Conservation (phyloP, 2,797 vertebrate species). For the Pangasius sanitwongsei region DNA sequence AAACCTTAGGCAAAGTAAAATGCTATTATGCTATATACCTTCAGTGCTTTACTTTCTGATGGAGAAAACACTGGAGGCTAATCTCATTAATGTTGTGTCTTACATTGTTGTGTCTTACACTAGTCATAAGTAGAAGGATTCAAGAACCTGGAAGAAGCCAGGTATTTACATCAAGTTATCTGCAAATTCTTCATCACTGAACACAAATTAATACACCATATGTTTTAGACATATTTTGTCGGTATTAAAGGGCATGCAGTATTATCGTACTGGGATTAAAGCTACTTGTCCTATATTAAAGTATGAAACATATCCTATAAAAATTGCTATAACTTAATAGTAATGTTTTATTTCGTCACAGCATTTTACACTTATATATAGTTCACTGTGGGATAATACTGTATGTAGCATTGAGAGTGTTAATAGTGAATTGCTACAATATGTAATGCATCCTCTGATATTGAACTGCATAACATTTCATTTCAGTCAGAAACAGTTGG, state of each 20-base stretch:
- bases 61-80: slow-evolving; percentile 23
- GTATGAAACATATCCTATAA: not conserved
- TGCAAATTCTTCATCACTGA: not conserved
- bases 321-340: not conserved
- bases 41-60: slow-evolving; percentile 6
- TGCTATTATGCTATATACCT: not conserved
- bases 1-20: slow-evolving; percentile 31
- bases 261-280: not conserved
- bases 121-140: not conserved
- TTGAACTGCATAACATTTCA: no score
- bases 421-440: not conserved
- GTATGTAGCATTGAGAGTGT: not conserved
- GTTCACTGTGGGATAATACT: not conserved
- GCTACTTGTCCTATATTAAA: not conserved
- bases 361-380: not conserved
- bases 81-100: slow-evolving; percentile 21
- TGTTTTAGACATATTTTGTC: not conserved
- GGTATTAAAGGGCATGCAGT: not conserved
- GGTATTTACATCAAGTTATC: not conserved
- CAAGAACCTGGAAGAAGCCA: not conserved
- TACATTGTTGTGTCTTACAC: slow-evolving; percentile 5
- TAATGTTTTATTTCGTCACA: not conserved
- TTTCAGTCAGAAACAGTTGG: not conserved
- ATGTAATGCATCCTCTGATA: no score
- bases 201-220: not conserved